These are phyloP conservation scores for Telmatherina bonti DNA, from an alignment of 2,797 vertebrate species.

Conservation along the genomic window DNA sequence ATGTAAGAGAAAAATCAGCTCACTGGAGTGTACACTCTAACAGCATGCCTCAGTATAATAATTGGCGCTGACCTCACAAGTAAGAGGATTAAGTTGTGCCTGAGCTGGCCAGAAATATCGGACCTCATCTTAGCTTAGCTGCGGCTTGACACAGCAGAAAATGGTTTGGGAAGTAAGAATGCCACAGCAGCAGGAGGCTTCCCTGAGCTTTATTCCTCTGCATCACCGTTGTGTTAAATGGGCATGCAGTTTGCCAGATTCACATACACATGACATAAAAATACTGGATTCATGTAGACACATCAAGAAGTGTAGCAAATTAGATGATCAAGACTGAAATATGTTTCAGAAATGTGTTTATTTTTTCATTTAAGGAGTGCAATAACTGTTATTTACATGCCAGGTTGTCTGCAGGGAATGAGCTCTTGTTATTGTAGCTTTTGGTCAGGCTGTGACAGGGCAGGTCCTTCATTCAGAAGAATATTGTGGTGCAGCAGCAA, in stretches of 20 bases:
- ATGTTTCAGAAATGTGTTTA: constrained; percentile 47
- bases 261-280: constrained; percentile 50
- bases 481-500: constrained; percentile 50
- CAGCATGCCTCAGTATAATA: constrained; percentile 83
- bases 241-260: constrained; percentile 62
- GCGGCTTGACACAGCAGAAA: constrained; percentile 75
- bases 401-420: constrained; percentile 50
- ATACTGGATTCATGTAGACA: constrained; percentile 34
- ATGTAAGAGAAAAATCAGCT: constrained; percentile 78
- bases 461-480: constrained; percentile 48
- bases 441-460: constrained; percentile 61
- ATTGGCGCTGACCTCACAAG: constrained; percentile 83
- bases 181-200: constrained; percentile 47
- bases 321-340: constrained; percentile 52
- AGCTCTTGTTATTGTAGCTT: constrained; percentile 72
- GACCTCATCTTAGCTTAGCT: constrained; percentile 69
- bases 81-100: constrained; percentile 83
- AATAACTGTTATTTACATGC: constrained; percentile 62
- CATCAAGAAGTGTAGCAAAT: constrained; percentile 50
- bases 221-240: constrained; percentile 69
- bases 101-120: constrained; percentile 80
- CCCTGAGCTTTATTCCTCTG: constrained; percentile 61
- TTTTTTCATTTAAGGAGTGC: constrained; percentile 31
- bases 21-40: constrained; percentile 79
- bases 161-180: constrained; percentile 59